A percentile compares a stretch with the other conserved stretches of the same genome.
Evolutionary conservation across 1,140 invertebrate genomes (phyloP).

Genomic region (Drosophila equinoxialis): DNA sequence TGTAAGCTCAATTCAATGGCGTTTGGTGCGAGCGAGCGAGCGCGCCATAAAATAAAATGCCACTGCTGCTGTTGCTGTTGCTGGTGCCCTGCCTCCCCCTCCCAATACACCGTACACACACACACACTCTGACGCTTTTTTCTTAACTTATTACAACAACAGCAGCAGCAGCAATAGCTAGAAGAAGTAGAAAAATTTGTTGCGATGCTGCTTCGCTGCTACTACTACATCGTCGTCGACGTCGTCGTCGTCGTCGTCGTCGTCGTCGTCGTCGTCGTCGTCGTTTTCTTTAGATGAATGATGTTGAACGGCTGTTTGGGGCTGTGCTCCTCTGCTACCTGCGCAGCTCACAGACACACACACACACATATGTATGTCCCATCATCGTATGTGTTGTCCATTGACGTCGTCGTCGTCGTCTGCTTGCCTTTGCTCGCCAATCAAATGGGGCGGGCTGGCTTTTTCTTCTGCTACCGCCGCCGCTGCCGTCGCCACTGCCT

Average conservation of each 20-base stretch:
- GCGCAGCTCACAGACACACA: conserved; percentile 42
- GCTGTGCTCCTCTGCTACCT: conserved; percentile 36
- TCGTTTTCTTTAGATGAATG: conserved; percentile 68
- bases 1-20: conserved; percentile 74
- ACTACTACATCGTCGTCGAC: conserved; percentile 25
- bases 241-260: conserved; percentile 40
- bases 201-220: conserved; percentile 57
- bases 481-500: conserved; percentile 23
- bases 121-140: conserved; percentile 25
- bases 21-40: conserved; percentile 70
- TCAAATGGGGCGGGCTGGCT: conserved; percentile 78
- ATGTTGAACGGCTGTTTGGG: conserved; percentile 40
- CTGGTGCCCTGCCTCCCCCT: conserved; percentile 1
- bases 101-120: too few species aligned
- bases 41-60: conserved; percentile 59
- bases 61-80: conserved; percentile 21
- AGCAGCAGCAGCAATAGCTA: conserved; percentile 16
- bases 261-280: conserved; percentile 42
- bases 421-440: conserved; percentile 74
- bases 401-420: conserved; percentile 68
- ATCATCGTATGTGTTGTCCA: conserved; percentile 53
- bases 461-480: conserved; percentile 31
- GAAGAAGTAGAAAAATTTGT: conserved; percentile 39
- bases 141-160: conserved; percentile 68
- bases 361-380: conserved; percentile 37